phyloP scores from a whole-genome alignment of 2,888 invertebrate genomes.

The Agrochola macilenta region DNA sequence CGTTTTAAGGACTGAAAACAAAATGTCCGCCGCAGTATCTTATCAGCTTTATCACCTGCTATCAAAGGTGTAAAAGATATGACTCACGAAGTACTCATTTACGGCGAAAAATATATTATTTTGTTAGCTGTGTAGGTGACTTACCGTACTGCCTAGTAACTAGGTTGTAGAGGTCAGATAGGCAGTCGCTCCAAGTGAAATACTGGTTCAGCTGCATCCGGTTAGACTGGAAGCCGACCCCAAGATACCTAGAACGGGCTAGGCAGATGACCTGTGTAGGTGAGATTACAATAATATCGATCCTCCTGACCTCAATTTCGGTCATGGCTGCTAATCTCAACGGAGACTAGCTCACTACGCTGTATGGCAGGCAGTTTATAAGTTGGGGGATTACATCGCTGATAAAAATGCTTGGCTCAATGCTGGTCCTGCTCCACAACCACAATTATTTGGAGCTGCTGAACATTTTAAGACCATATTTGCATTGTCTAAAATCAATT shows the following conservation, averaged over 20 bases:
- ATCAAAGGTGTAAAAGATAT: conserved; percentile 40
- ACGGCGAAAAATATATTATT: conserved; percentile 16
- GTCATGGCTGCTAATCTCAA: not conserved
- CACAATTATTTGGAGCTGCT: too few species aligned
- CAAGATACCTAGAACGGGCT: not conserved
- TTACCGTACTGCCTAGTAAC: not conserved
- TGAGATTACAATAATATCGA: not conserved
- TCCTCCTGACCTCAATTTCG: not conserved
- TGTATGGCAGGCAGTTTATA: too few species aligned
- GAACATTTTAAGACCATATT: too few species aligned
- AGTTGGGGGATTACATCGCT: too few species aligned
- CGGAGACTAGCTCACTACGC: not conserved
- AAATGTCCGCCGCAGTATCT: conserved; percentile 50
- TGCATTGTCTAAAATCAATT: too few species aligned
- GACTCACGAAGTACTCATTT: conserved; percentile 37
- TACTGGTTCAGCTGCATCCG: not conserved
- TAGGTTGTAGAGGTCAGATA: not conserved
- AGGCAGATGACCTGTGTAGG: not conserved
- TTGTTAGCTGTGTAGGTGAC: not conserved
- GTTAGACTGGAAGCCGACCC: not conserved
- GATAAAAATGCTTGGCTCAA: too few species aligned
- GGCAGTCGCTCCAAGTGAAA: not conserved
- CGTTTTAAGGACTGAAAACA: conserved; percentile 46
- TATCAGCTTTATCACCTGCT: conserved; percentile 44
- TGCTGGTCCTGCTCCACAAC: too few species aligned